Evolutionary conservation across 1,140 invertebrate genomes (phyloP).

Genomic region (Gonatopus flavifemur): DNA sequence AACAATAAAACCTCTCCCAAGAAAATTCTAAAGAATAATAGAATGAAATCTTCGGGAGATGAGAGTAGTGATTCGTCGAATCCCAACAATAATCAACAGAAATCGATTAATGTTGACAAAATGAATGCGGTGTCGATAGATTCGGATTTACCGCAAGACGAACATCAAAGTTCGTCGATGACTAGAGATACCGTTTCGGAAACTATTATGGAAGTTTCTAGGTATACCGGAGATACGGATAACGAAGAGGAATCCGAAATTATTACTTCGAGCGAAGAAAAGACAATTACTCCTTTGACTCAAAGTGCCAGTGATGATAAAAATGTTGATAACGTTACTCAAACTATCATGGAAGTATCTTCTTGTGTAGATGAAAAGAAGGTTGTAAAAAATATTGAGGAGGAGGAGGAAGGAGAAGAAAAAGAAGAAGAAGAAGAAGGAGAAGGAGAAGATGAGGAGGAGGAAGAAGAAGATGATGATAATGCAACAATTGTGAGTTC

Average conservation of each 20-base stretch:
- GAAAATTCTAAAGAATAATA: conserved; percentile 36
- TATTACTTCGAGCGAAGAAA: too few species aligned
- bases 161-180: conserved; percentile 2
- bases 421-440: background rate
- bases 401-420: conserved; percentile 7
- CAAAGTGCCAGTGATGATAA: conserved; percentile 17
- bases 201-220: conserved; percentile 52
- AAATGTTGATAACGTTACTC: conserved; percentile 35
- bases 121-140: background rate
- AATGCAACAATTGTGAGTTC: too few species aligned
- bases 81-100: conserved; percentile 26
- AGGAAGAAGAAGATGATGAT: too few species aligned
- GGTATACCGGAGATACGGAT: conserved; percentile 24
- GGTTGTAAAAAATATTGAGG: conserved; percentile 19
- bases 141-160: conserved; percentile 6
- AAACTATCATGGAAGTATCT: conserved; percentile 47
- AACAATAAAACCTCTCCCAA: conserved; percentile 24
- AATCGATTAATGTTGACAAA: conserved; percentile 10
- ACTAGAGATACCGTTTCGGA: conserved; percentile 45
- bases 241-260: conserved; percentile 18
- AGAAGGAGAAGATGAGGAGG: background rate
- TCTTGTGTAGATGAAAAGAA: too few species aligned
- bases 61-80: conserved; percentile 12
- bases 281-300: background rate
- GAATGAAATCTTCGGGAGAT: conserved; percentile 27